Conservation (phyloP, 2,888 invertebrate species). For the Buathra laborator region DNA sequence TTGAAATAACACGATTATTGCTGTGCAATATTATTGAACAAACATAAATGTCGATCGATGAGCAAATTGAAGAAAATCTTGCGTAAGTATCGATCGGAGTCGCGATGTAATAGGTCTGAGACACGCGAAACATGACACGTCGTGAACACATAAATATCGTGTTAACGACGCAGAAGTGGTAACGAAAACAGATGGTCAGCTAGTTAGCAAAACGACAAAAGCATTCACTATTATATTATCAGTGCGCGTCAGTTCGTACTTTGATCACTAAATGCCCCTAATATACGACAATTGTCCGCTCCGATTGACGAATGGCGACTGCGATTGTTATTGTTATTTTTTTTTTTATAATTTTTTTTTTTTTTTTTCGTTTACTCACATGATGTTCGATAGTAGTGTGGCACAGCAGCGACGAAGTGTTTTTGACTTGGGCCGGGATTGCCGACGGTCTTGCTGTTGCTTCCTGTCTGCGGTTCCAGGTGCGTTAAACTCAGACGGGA, state of each 20-base stretch:
- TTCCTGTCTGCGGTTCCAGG: constrained; percentile 78
- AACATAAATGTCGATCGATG: not conserved
- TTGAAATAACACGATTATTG: not conserved
- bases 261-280: not conserved
- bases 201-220: constrained; percentile 22
- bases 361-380: constrained; percentile 76
- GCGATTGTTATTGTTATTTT: not conserved
- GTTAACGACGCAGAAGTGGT: constrained; percentile 54
- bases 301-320: not conserved
- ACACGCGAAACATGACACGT: constrained; percentile 53
- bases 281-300: not conserved
- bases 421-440: constrained; percentile 71
- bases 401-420: constrained; percentile 75
- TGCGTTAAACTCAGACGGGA: constrained; percentile 79
- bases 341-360: not conserved
- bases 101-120: constrained; percentile 10
- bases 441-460: constrained; percentile 72
- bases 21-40: not conserved
- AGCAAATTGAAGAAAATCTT: constrained; percentile 10
- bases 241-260: constrained; percentile 8
- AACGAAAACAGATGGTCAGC: constrained; percentile 38
- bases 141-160: constrained; percentile 23
- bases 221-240: constrained; percentile 2
- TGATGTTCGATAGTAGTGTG: constrained; percentile 83
- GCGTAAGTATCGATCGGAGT: constrained; percentile 23